Percentiles rank a stretch among this genome's conserved stretches.
phyloP scores from a whole-genome alignment of 2,888 invertebrate genomes.

The Drosophila putrida region DNA sequence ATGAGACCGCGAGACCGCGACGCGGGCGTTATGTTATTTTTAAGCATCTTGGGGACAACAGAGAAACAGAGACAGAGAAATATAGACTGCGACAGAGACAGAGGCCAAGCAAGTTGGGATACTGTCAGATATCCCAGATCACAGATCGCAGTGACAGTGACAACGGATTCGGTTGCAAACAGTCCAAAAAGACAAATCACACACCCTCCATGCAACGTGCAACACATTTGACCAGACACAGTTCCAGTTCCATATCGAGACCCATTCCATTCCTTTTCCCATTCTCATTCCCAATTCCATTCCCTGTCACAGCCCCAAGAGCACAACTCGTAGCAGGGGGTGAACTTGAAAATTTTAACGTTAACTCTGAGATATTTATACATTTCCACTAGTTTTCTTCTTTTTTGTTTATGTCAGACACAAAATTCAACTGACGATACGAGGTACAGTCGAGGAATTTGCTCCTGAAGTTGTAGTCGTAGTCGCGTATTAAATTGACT shows the following conservation, averaged over 20 bases:
- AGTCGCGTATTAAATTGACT: not conserved
- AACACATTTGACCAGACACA: conserved; percentile 46
- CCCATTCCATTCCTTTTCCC: conserved; percentile 8
- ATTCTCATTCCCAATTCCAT: conserved; percentile 2
- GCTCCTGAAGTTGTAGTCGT: conserved; percentile 1
- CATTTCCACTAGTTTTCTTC: conserved; percentile 38
- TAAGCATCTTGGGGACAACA: conserved; percentile 64
- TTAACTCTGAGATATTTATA: conserved; percentile 66
- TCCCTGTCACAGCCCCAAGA: conserved; percentile 21
- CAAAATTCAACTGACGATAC: conserved; percentile 19
- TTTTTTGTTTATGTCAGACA: conserved; percentile 35
- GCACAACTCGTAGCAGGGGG: conserved; percentile 65
- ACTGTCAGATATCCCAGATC: conserved; percentile 61
- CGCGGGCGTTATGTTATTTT: conserved; percentile 73
- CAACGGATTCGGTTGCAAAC: conserved; percentile 49
- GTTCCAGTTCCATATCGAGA: conserved; percentile 4
- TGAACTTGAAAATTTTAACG: conserved; percentile 73
- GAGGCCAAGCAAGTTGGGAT: conserved; percentile 29
- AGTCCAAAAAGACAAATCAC: conserved; percentile 15
- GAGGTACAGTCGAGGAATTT: conserved; percentile 30
- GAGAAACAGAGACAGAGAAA: not conserved
- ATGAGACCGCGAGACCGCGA: conserved; percentile 35
- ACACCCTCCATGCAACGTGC: conserved; percentile 2
- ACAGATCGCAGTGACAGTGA: conserved; percentile 65
- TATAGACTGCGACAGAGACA: conserved; percentile 2